Percentiles rank a stretch among this genome's conserved stretches.
Evolutionary conservation across 2,113 vertebrate species (phyloP).

Genomic region (Notechis scutatus): DNA sequence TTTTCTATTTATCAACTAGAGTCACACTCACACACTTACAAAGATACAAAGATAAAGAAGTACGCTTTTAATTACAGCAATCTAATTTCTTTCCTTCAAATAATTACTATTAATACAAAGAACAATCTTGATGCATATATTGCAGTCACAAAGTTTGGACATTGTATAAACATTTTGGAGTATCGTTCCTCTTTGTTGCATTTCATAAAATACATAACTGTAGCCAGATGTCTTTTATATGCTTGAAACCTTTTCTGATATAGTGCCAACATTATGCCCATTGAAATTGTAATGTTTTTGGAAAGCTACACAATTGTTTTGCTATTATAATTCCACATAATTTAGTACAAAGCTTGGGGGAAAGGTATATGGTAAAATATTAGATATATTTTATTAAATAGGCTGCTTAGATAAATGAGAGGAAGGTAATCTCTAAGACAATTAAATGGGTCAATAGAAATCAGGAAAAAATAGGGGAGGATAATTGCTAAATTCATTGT

Average conservation of each 20-base stretch:
- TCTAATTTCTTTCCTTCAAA: slow-evolving; percentile 44
- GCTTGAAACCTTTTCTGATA: slow-evolving; percentile 46
- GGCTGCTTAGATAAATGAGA: not conserved
- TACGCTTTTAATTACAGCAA: slow-evolving; percentile 7
- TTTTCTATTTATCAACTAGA: not conserved
- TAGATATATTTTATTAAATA: not conserved
- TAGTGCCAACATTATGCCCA: slow-evolving; percentile 52
- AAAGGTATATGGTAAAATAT: slow-evolving; percentile 8
- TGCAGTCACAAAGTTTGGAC: slow-evolving; percentile 38
- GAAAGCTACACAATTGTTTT: slow-evolving; percentile 19
- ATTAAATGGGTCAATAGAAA: slow-evolving; percentile 32
- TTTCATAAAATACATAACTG: slow-evolving; percentile 57
- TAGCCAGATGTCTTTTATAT: slow-evolving; percentile 55
- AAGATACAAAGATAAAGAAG: slow-evolving; percentile 30
- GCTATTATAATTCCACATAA: not conserved
- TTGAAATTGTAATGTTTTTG: slow-evolving; percentile 42
- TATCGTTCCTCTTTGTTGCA: slow-evolving; percentile 54
- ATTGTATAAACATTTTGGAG: slow-evolving; percentile 38
- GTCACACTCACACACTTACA: not conserved
- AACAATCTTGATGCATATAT: slow-evolving; percentile 13
- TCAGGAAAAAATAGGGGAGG: not conserved
- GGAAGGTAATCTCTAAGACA: slow-evolving; percentile 12
- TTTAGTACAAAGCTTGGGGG: slow-evolving; percentile 15
- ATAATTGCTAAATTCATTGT: slow-evolving; percentile 24
- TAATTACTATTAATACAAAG: slow-evolving; percentile 28